These are phyloP conservation scores for Sebastes iracundus DNA, from an alignment of 2,797 vertebrate species.

Conservation along the genomic window DNA sequence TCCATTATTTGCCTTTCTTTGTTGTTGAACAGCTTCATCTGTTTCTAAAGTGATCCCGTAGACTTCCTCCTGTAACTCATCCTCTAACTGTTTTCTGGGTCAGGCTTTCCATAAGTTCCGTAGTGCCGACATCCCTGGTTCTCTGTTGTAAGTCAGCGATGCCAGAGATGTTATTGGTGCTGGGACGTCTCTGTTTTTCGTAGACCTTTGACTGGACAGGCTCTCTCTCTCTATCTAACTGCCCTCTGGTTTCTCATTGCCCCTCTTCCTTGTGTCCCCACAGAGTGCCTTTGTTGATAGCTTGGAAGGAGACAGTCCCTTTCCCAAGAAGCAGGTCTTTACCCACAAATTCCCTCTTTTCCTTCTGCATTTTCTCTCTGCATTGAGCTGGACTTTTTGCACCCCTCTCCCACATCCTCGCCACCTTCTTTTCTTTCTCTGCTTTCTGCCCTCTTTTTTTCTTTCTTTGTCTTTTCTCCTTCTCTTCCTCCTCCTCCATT, in stretches of 20 bases:
- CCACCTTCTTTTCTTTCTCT: conserved; percentile 2
- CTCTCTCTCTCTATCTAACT: conserved; percentile 31
- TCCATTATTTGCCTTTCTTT: neutral
- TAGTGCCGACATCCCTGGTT: conserved; percentile 47
- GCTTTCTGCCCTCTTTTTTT: neutral
- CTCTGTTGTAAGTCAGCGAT: conserved; percentile 53
- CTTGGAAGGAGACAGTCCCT: conserved; percentile 91
- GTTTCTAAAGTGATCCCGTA: neutral
- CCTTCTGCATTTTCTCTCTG: conserved; percentile 78
- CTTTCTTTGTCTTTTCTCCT: neutral
- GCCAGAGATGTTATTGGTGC: conserved; percentile 55
- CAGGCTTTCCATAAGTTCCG: conserved; percentile 32
- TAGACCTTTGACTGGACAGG: conserved; percentile 21
- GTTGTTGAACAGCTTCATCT: neutral
- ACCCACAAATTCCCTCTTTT: conserved; percentile 76
- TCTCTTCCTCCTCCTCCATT: neutral
- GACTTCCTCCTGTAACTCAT: conserved; percentile 14
- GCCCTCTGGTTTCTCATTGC: conserved; percentile 74
- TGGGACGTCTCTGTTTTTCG: conserved; percentile 6
- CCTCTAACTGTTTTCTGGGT: conserved; percentile 39
- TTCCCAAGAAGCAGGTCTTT: conserved; percentile 90
- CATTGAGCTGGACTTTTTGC: conserved; percentile 77
- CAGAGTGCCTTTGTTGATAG: conserved; percentile 92
- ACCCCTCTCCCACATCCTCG: conserved; percentile 49
- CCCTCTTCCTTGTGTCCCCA: conserved; percentile 86